Evolutionary conservation across 2,113 vertebrate genomes (phyloP), one percentile per base, ranked within the genome.

Genomic region (Etheostoma spectabile): DNA sequence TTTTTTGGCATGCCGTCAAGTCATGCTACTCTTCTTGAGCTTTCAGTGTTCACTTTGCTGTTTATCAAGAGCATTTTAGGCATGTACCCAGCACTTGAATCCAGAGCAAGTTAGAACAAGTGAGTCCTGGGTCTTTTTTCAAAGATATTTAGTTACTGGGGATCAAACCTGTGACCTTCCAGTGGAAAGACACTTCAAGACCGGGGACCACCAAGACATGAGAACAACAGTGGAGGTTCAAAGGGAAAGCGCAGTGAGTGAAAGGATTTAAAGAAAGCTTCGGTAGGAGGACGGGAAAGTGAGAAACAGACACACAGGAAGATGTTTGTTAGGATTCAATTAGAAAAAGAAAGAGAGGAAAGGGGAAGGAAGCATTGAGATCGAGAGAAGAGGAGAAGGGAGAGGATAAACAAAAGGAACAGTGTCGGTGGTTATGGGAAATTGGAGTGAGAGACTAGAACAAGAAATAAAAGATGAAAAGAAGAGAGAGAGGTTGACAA

Each of bases 311-410:
- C 59, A 77, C 71, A 79, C 51, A 63, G 71, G 81, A 86, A 69
- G 21, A 30, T 18, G 35, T 76, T 86, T 79, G 62, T 77, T 64
- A 30, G 57, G 62, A 79, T 63, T 35, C 48, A 27, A 86, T 83
- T 79, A 55, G 61, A 33, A 45, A 76, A 76, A 35, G 18, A 4
- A 48, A 55, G 13, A 8, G 5, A 42, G 51, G 67, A 51, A 72
- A 77, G 22, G 56, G 74, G 71, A 61, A 84, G 76, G 75, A 88
- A 88, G 55, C n/a, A 57, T 33, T 57, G 63, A 77, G 77, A 35
- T 79, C 0, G 22, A 60, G 63, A n/a, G 56, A 71, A 67, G 46
- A 66, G n/a, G 19, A 19, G 45, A n/a, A 42, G 42, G 11, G 21
- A 48, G 38, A 72, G 42, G 33, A 85, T 61, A 73, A 53, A 63